Base-by-base conservation (phyloP, 2,888 invertebrate genomes). In the Stenichneumon culpator region DNA sequence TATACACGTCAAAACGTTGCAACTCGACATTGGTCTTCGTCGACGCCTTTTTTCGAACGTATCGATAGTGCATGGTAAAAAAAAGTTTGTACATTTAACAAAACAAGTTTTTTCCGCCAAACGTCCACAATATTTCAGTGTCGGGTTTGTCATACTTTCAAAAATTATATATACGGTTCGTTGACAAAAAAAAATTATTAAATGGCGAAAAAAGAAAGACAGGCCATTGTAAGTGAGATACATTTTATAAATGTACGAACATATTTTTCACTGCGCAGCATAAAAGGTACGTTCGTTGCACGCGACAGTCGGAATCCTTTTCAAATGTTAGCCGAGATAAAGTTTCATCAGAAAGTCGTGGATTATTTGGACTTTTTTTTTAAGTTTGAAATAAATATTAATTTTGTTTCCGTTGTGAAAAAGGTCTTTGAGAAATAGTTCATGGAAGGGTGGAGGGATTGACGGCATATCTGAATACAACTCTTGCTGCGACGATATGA, bases 401-500 rank as follows among this genome's bases (percentile, higher is more conserved):
- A 60, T n/a, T 73, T 25, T 57, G 28, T 57, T 2, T 22, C 22
- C 7, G 16, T 44, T 16, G 73, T 44, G 9, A 28, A 44, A 73
- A 73, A 73, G 44, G 4, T 22, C 44, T 57, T 16, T 28, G 16
- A 44, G 11, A 44, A 44, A 57, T 44, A 14, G 3, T 44, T 44
- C 44, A 60, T 28, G 7, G 22, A 73, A 54, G 57, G 44, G 16
- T 25, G 11, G 60, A 25, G 44, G 25, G 25, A 2, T 57, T 19
- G 6, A 44, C 47, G 16, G 28, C 22, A 25, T 47, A 22, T 67
- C 47, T 52, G 54, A 57, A 78, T n/a, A 16, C 47, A 54, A 22
- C 65, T 54, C 60, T 60, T 19, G 39, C 47, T 25, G 60, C 36
- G 54, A 63, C 50, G 54, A 83, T 69, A 65, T 69, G 79, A 79